These are phyloP conservation scores for Tribolium madens DNA, from an alignment of 1,140 invertebrate genomes.

Conservation along the genomic window DNA sequence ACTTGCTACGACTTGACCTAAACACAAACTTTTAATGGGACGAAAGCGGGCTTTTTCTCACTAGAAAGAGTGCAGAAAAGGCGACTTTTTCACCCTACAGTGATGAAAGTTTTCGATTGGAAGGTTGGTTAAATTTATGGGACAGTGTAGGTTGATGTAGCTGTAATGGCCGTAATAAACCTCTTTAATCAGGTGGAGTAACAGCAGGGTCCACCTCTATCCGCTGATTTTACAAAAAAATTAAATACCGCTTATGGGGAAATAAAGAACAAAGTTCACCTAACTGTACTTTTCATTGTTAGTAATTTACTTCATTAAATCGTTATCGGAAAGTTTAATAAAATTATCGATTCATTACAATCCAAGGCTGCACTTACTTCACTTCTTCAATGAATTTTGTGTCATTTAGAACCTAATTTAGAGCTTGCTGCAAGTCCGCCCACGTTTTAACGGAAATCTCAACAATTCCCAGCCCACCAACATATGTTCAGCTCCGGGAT, in stretches of 20 bases:
- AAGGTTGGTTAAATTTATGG: background rate
- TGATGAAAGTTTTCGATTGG: background rate
- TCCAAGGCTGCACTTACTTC: slow-evolving; percentile 12
- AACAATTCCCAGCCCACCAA: slow-evolving; percentile 28
- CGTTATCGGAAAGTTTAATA: slow-evolving; percentile 23
- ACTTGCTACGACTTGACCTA: no score
- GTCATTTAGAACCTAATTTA: slow-evolving; percentile 15
- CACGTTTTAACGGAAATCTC: slow-evolving; percentile 32
- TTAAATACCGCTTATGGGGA: slow-evolving; percentile 2
- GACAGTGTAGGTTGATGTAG: background rate
- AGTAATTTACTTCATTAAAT: slow-evolving; percentile 9
- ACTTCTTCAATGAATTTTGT: slow-evolving; percentile 27
- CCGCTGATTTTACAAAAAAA: background rate
- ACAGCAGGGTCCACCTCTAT: background rate
- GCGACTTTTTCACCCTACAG: background rate
- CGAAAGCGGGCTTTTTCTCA: no score
- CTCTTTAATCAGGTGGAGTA: background rate
- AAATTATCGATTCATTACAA: slow-evolving; percentile 16
- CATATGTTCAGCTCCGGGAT: slow-evolving; percentile 14
- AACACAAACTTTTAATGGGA: no score
- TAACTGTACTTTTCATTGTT: slow-evolving; percentile 20
- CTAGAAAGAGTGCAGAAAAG: no score
- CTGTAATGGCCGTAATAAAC: background rate
- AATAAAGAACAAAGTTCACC: slow-evolving; percentile 24
- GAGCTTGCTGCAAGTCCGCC: slow-evolving; percentile 11